Conservation (phyloP, 2,113 vertebrate species). For the Notarius quadriscutis region DNA sequence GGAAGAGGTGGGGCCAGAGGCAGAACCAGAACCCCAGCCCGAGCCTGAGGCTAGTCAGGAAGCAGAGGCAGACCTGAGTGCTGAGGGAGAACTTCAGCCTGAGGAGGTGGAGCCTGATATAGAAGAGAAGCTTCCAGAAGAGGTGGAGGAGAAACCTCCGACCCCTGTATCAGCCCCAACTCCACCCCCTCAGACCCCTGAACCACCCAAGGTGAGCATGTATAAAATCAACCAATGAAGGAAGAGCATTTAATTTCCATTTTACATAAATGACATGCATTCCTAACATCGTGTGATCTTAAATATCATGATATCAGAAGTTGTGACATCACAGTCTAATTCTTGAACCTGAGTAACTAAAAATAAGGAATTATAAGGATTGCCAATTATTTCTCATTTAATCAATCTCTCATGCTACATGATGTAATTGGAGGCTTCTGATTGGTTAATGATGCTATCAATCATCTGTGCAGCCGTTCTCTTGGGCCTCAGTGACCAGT, state of each 20-base stretch:
- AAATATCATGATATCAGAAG: background rate
- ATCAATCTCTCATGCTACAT: background rate
- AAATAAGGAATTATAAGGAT: background rate
- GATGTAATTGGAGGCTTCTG: background rate
- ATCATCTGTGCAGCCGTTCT: slow-evolving; percentile 73
- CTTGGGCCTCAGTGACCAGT: slow-evolving; percentile 97
- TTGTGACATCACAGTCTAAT: too few species aligned
- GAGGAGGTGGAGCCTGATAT: slow-evolving; percentile 78
- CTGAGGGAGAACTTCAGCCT: slow-evolving; percentile 68
- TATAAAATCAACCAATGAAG: background rate
- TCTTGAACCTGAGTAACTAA: too few species aligned
- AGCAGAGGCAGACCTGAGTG: slow-evolving; percentile 64
- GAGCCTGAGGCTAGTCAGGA: slow-evolving; percentile 51
- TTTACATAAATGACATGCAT: background rate
- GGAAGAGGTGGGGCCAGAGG: slow-evolving; percentile 52
- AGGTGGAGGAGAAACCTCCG: slow-evolving; percentile 78
- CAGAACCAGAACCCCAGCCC: slow-evolving; percentile 45
- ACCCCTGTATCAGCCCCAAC: slow-evolving; percentile 53
- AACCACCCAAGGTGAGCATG: slow-evolving; percentile 39
- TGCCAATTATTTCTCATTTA: background rate
- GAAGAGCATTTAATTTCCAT: background rate
- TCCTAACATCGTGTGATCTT: background rate
- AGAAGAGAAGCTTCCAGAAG: slow-evolving; percentile 70
- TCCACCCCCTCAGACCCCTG: slow-evolving; percentile 42
- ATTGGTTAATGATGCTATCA: slow-evolving; percentile 4